Conservation (phyloP, 1,140 invertebrate species). For the Leptinotarsa texana region DNA sequence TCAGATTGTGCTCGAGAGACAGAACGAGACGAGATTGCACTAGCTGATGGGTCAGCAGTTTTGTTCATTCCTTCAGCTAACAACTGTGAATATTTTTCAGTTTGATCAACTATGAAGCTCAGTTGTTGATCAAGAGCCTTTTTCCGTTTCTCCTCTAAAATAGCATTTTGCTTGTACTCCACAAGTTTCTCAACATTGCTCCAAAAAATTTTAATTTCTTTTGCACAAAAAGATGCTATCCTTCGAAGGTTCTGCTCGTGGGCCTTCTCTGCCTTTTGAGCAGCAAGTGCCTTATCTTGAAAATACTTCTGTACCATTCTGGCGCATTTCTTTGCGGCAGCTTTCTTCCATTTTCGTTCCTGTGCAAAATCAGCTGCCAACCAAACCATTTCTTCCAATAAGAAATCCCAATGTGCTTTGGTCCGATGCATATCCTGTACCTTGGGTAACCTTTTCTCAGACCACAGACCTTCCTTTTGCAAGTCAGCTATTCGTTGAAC, state of each 20-base stretch:
- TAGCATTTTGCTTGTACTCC: conserved; percentile 91
- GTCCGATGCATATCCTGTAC: conserved; percentile 84
- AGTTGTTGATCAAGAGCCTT: conserved; percentile 95
- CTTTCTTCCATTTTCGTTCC: conserved; percentile 97
- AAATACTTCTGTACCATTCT: conserved; percentile 95
- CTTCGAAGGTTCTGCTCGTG: conserved; percentile 84
- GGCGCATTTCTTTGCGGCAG: conserved; percentile 89
- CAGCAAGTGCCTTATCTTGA: conserved; percentile 88
- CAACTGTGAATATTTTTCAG: conserved; percentile 95
- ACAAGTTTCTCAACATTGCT: conserved; percentile 95
- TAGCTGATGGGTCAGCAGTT: conserved; percentile 50
- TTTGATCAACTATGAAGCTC: conserved; percentile 98
- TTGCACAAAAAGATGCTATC: conserved; percentile 88
- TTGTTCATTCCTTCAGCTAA: conserved; percentile 82
- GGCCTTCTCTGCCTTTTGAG: conserved; percentile 88
- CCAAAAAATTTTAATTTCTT: conserved; percentile 96
- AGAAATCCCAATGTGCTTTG: conserved; percentile 98
- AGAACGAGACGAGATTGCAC: conserved; percentile 54
- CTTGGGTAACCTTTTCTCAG: conserved; percentile 88
- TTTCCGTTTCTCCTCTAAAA: conserved; percentile 92
- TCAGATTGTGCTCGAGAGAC: conserved; percentile 59
- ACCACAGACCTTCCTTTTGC: conserved; percentile 91
- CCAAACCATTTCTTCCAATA: conserved; percentile 99
- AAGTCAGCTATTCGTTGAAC: conserved; percentile 88
- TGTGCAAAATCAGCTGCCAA: conserved; percentile 95